A percentile compares a stretch with the other conserved stretches of the same genome.
These are phyloP conservation scores for Acipenser oxyrinchus DNA, from an alignment of 2,797 vertebrate species.

Conservation along the genomic window DNA sequence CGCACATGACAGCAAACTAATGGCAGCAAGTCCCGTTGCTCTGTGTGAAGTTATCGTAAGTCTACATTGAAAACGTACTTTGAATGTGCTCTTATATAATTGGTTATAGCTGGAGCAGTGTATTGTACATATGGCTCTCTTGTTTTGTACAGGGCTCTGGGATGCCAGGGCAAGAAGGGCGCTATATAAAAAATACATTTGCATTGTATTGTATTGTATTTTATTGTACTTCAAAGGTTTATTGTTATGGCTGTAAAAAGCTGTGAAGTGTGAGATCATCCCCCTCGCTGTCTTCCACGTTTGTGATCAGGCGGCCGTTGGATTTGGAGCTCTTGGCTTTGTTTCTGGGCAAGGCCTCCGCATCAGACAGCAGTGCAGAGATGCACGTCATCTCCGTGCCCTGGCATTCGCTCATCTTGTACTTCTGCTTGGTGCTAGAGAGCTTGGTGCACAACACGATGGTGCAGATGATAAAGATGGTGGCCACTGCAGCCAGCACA, in stretches of 20 bases:
- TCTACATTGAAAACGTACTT: no score
- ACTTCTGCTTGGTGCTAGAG: conserved; percentile 43
- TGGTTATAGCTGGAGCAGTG: no score
- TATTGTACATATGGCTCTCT: no score
- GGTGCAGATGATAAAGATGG: conserved; percentile 67
- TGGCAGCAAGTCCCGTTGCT: no score
- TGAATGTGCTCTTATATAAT: no score
- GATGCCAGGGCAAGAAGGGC: no score
- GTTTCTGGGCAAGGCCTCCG: conserved; percentile 3
- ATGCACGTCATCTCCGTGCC: conserved; percentile 81
- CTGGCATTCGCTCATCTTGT: conserved; percentile 27
- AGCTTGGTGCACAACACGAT: conserved; percentile 61
- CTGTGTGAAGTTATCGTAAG: no score
- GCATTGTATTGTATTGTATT: no score
- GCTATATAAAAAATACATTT: no score
- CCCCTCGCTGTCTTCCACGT: conserved; percentile 36
- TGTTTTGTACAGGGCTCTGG: no score
- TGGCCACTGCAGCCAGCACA: conserved; percentile 59
- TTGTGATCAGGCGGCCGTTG: conserved; percentile 41
- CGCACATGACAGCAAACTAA: no score
- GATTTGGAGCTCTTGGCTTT: conserved; percentile 28
- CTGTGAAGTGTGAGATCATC: conserved; percentile 81
- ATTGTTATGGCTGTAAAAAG: conserved; percentile 54
- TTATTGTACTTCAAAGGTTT: no score
- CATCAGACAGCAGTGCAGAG: conserved; percentile 67